Base-by-base conservation (phyloP, 2,888 invertebrate species). In the Lepidocyrtoides sp. region DNA sequence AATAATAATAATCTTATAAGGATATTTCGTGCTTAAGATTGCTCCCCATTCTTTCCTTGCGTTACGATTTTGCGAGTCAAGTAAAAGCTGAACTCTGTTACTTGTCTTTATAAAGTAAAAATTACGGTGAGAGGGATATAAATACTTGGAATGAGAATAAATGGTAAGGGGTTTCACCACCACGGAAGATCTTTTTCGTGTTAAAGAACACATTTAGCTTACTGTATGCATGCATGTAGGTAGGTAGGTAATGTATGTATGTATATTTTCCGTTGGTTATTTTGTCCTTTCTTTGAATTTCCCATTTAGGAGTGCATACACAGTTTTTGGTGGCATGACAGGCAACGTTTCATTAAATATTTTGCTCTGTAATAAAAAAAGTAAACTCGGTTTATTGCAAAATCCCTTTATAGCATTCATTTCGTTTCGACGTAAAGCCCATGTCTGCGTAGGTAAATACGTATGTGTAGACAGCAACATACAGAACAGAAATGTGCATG, bases 11-110 rank as follows among this genome's bases (percentile, higher is more conserved):
- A 87, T 69, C 44, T 75, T 60, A 87, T 66, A 82, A 82, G 26
- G 36, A 57, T 57, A 44, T 72, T 89, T 69, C 81, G 23, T 60
- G 81, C 26, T 54, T 51, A 54, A 81, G 69, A 88, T 75, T 75
- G 26, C 44, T 83, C 51, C 23, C 29, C 1, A 32, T 60, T 82
- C 26, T 63, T 23, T 26, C 26, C 48, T 20, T 77, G 60, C 7
- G 36, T 48, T 79, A 44, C 51, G 8, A 75, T 75, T 48, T 75
- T 12, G 41, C 63, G 60, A 51, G 29, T 36, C 20, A 48, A 63
- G 79, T 54, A 88, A 88, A 81, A 81, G 88, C 81, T 81, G 54
- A 88, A 29, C 48, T 81, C 63, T 88, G 88, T 88, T 87, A 26
- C 36, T 0, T 87, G 77, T 79, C 54, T 54, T 17, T 69, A 32